Conservation (phyloP, 2,888 invertebrate genomes). For the Papilio elwesi region DNA sequence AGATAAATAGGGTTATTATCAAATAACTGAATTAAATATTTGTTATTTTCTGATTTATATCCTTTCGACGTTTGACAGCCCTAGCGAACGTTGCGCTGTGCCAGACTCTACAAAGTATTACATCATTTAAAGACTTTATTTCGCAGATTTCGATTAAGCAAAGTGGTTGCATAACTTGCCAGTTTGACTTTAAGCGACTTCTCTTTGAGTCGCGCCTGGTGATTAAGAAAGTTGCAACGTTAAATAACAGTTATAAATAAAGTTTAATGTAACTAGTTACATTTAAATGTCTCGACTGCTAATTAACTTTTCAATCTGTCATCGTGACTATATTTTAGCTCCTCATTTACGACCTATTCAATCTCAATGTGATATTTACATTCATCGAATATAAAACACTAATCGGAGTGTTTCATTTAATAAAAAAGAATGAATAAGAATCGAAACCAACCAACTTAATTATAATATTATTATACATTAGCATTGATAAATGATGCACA, state of each 20-base stretch:
- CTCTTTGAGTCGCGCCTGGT: background rate
- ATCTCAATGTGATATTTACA: slow-evolving; percentile 15
- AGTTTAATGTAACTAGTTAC: slow-evolving; percentile 6
- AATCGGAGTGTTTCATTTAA: slow-evolving; percentile 18
- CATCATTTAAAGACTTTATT: slow-evolving; percentile 34
- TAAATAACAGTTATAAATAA: slow-evolving; percentile 17
- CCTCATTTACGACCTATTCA: slow-evolving; percentile 22
- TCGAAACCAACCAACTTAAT: background rate
- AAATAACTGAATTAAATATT: background rate
- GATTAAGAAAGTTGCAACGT: slow-evolving; percentile 9
- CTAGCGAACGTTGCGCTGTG: slow-evolving; percentile 9
- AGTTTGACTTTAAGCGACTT: slow-evolving; percentile 30
- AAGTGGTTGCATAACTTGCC: slow-evolving; percentile 30
- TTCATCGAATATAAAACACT: slow-evolving; percentile 15
- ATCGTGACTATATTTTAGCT: background rate
- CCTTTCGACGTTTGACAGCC: slow-evolving; percentile 12
- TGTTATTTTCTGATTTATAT: background rate
- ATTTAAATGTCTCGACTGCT: slow-evolving; percentile 9
- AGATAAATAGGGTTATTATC: no score
- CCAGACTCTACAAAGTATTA: slow-evolving; percentile 26
- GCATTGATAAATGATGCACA: no score
- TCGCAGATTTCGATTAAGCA: slow-evolving; percentile 26
- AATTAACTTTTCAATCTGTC: slow-evolving; percentile 29
- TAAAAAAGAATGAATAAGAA: background rate
- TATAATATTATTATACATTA: no score